Base-by-base conservation (phyloP, 2,113 vertebrate species). In the Spea bombifrons region DNA sequence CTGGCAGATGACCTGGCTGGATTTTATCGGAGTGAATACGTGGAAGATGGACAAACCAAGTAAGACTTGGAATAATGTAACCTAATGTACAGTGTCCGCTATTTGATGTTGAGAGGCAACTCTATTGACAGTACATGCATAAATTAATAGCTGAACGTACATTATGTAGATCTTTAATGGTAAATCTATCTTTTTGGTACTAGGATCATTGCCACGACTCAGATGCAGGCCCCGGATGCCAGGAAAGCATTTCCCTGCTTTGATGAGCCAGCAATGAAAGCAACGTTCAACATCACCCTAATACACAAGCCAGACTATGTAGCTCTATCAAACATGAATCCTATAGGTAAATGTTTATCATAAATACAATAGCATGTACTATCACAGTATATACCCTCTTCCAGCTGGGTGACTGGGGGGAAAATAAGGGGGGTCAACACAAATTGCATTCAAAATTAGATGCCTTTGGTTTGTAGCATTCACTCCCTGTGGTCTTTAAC, bases 231-330 rank as follows among this genome's bases (percentile, higher is more conserved):
- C 0, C 80, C 97, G 0, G 92, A 92, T 0, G 96, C 96, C 9
- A 92, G 97, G 83, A 95, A 98, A 82, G 85, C 94, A 3, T 99
- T 99, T 82, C 97, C 97, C 0, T 99, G 96, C 89, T 99, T 99
- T 0, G 97, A 99, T 0, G 97, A 99, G 82, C 97, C 97, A 0
- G 94, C 92, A 75, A 94, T 98, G 96, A 99, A 98, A 86, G 96
- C 97, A 30, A 65, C 12, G 7, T 99, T 99, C 76, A 76, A 67
- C 0, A 89, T 99, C 81, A 92, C 87, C 0, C 84, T 99, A 81
- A 87, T 94, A 82, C 84, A 98, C 82, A 81, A 83, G 3, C 15
- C 0, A 0, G 0, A 10, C 17, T 82, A 86, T 0, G 0, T 0
- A 0, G 96, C 95, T 4, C 84, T 99, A 71, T 97, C 97, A 72